Evolutionary conservation across 2,113 vertebrate species (phyloP).

Genomic region (Gadus macrocephalus): DNA sequence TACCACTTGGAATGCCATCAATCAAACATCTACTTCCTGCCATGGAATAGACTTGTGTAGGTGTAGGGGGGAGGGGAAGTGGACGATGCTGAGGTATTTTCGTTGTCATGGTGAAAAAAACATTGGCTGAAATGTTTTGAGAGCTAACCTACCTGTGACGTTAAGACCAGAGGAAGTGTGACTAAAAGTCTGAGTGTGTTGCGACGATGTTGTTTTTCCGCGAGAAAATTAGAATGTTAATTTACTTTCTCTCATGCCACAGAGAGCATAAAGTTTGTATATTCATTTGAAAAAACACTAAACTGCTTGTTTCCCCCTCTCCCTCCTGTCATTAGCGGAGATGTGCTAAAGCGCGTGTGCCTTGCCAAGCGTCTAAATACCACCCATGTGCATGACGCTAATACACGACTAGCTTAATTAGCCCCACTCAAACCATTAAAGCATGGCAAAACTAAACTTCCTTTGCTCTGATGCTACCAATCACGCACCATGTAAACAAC

Average conservation of each 20-base stretch:
- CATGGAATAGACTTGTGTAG: background rate
- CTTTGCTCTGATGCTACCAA: no score
- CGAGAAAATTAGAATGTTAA: background rate
- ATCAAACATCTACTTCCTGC: constrained; percentile 39
- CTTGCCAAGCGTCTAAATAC: no score
- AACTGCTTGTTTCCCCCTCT: no score
- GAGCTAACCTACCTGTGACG: constrained; percentile 13
- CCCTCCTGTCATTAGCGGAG: no score
- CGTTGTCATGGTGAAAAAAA: no score
- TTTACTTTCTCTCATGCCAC: no score
- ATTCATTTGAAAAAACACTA: no score
- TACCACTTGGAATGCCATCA: constrained; percentile 36
- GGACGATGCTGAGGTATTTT: no score
- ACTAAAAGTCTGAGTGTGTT: background rate
- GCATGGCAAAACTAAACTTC: background rate
- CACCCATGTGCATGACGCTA: background rate
- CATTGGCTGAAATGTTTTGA: no score
- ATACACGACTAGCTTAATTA: background rate
- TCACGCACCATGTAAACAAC: no score
- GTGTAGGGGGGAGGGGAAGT: background rate
- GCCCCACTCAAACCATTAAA: background rate
- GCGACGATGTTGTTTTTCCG: background rate
- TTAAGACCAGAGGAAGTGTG: constrained; percentile 2
- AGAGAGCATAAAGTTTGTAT: no score
- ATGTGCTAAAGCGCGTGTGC: no score